A percentile compares a stretch with the other conserved stretches of the same genome.
Conservation (phyloP, 2,888 invertebrate species). For the Norana najaformis region DNA sequence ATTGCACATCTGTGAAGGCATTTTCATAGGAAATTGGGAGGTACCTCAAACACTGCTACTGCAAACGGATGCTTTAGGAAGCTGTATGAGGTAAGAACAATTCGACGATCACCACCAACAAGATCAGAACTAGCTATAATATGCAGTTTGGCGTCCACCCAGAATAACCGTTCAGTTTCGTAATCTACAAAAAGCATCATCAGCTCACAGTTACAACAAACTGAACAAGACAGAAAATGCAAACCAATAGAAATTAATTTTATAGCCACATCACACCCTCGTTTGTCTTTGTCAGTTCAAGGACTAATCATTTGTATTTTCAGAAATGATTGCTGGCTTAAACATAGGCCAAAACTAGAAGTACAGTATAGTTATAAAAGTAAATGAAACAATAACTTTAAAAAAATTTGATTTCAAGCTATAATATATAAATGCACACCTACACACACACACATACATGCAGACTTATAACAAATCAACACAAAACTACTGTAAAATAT, state of each 20-base stretch:
- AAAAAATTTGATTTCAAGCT: neutral
- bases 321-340: too few species aligned
- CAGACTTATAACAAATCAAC: neutral
- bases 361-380: neutral
- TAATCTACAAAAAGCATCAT: constrained; percentile 69
- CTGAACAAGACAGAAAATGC: neutral
- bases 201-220: neutral
- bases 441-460: neutral
- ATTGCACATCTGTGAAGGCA: neutral
- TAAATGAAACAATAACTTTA: neutral
- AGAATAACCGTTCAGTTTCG: constrained; percentile 84
- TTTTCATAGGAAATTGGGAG: neutral
- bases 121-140: constrained; percentile 85
- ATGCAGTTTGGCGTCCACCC: constrained; percentile 94
- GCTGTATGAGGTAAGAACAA: constrained; percentile 71
- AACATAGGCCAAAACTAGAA: neutral
- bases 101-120: constrained; percentile 75
- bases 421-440: neutral
- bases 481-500: neutral
- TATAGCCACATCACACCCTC: neutral
- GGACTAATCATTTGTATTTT: neutral
- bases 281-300: neutral
- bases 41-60: constrained; percentile 86
- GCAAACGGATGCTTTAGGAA: constrained; percentile 91
- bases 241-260: neutral